Percentiles rank a stretch among this genome's conserved stretches.
Evolutionary conservation across 1,140 invertebrate genomes (phyloP).

Genomic region (Microplitis demolitor): DNA sequence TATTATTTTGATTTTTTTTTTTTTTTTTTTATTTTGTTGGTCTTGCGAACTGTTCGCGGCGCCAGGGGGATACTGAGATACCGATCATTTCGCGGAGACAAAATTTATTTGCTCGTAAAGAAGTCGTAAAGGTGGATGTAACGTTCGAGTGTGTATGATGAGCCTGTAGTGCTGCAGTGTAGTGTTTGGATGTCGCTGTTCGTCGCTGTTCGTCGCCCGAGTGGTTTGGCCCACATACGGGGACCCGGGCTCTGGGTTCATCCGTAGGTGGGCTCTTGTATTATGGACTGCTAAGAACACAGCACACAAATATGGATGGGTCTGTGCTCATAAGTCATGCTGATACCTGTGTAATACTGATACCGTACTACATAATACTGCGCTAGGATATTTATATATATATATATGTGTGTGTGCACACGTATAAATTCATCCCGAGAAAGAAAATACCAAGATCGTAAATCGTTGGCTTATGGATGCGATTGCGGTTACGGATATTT

Average conservation of each 20-base stretch:
- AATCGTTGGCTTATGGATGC: slow-evolving; percentile 49
- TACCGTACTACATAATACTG: neutral
- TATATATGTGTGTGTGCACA: neutral
- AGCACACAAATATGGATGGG: neutral
- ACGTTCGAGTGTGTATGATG: too few relatives aligned
- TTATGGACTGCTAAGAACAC: neutral
- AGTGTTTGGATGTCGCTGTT: too few relatives aligned
- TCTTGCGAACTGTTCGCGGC: neutral
- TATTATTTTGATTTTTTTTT: neutral
- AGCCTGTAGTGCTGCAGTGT: too few relatives aligned
- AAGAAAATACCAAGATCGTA: slow-evolving; percentile 43
- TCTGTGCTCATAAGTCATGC: neutral
- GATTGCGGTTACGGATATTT: slow-evolving; percentile 38
- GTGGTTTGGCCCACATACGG: slow-evolving; percentile 47
- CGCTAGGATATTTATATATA: neutral
- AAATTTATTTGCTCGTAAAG: slow-evolving; percentile 57
- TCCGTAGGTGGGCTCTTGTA: slow-evolving; percentile 25
- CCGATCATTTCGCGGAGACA: slow-evolving; percentile 46
- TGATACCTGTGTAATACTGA: slow-evolving; percentile 4
- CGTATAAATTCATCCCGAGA: slow-evolving; percentile 4
- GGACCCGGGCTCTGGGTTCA: slow-evolving; percentile 25
- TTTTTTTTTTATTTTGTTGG: neutral
- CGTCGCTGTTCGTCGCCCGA: slow-evolving; percentile 23
- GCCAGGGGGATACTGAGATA: slow-evolving; percentile 10
- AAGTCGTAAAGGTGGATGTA: slow-evolving; percentile 33